phyloP scores from a whole-genome alignment of 2,888 invertebrate genomes.

The Ashinkailepas kermadecensis region DNA sequence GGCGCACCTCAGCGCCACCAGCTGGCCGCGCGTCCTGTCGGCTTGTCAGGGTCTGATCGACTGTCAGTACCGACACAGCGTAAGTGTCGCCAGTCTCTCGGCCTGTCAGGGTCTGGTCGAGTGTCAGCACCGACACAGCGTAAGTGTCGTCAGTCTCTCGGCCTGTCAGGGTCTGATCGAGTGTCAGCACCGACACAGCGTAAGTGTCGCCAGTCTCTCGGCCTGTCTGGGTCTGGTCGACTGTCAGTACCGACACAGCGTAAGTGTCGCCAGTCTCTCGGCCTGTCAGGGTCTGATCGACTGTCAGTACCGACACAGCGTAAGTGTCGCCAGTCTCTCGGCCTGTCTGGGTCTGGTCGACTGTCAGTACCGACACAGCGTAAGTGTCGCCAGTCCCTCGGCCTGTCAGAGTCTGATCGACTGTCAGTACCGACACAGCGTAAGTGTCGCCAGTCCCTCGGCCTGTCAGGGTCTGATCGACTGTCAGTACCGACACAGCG shows the following conservation, averaged over 20 bases:
- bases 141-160: too few relatives aligned
- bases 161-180: slow-evolving; percentile 13
- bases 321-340: neutral
- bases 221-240: slow-evolving; percentile 14
- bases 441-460: neutral
- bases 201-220: neutral
- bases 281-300: slow-evolving; percentile 13
- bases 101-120: slow-evolving; percentile 16
- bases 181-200: neutral
- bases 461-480: slow-evolving; percentile 15
- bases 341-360: slow-evolving; percentile 14
- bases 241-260: neutral
- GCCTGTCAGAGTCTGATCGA: slow-evolving; percentile 11
- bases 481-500: neutral
- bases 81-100: neutral
- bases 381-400: too few relatives aligned
- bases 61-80: neutral
- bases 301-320: neutral
- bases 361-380: neutral
- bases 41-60: slow-evolving; percentile 11
- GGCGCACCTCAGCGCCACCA: slow-evolving; percentile 12
- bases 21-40: neutral
- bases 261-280: too few relatives aligned
- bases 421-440: neutral
- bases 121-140: neutral